Evolutionary conservation across 2,113 vertebrate genomes (phyloP), one percentile per base, ranked within the genome.

Genomic region (Amblyornis subalaris): DNA sequence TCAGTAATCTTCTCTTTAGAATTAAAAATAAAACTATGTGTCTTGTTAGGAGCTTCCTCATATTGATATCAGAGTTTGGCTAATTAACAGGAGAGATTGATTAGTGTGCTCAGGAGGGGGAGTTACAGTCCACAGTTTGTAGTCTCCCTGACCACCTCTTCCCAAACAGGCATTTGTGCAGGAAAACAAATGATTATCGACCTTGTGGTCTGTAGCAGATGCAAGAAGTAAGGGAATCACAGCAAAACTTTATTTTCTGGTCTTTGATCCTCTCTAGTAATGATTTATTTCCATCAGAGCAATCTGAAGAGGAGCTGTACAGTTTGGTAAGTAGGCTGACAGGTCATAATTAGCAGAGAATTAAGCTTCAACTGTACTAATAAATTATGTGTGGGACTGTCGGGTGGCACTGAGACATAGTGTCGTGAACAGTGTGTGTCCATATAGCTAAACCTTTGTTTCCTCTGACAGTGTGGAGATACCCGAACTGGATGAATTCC

Each of bases 11-110:
- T 45, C 36, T 85, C 53, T 88, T 71, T 66, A 80, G 82, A 88
- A 83, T 45, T 38, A 61, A 61, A 82, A 79, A 73, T 45, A 45
- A 4, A 38, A 28, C 69, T 80, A 12, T 77, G 51, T 66, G 88
- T 65, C 69, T 96, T 95, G 81, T 93, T 94, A 90, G 85, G 61
- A 72, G 33, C 53, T 88, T 95, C 83, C 71, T 95, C 4, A 14
- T n/a, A 40, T 82, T 94, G 71, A 89, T 90, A 93, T 95, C 78
- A 7, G 48, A 87, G 29, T 89, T 61, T 26, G 3, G 18, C 77
- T 85, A 40, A 90, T 86, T 91, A 79, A 73, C 5, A 10, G 33
- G 58, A 57, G 69, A 83, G 12, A 86, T 64, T 6, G 14, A 50
- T 80, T 28, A 42, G 10, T 67, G 72, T 61, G 54, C 53, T 95